phyloP scores from a whole-genome alignment of 2,797 vertebrate species.

The Halcyon chelicuti region DNA sequence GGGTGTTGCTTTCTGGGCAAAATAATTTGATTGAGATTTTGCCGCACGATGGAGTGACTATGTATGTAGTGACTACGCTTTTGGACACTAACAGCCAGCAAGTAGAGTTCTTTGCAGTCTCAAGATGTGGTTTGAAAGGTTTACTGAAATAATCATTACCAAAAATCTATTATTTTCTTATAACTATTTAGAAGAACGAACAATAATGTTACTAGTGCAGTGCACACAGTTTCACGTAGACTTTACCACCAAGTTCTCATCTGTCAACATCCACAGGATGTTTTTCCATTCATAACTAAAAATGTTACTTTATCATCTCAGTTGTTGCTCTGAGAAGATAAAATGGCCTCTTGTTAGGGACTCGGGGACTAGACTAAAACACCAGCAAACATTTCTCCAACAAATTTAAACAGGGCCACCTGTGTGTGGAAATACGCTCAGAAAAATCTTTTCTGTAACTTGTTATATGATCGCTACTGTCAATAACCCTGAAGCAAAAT shows the following conservation, averaged over 20 bases:
- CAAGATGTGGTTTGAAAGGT: not conserved
- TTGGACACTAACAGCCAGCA: not conserved
- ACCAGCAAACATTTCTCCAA: not conserved
- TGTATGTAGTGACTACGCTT: not conserved
- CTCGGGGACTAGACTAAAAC: not conserved
- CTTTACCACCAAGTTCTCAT: not conserved
- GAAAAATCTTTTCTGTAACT: slow-evolving; percentile 60
- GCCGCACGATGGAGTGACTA: not conserved
- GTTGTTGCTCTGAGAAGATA: not conserved
- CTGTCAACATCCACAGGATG: not conserved
- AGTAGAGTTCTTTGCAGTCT: not conserved
- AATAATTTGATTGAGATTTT: slow-evolving; percentile 25
- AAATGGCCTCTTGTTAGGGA: not conserved
- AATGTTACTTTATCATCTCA: not conserved
- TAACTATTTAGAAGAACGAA: not conserved
- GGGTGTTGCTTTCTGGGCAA: slow-evolving; percentile 21
- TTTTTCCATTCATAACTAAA: not conserved
- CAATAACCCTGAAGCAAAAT: slow-evolving; percentile 72
- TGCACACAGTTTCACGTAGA: not conserved
- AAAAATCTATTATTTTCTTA: not conserved
- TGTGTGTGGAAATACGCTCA: slow-evolving; percentile 6
- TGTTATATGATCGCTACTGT: slow-evolving; percentile 55
- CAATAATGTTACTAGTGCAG: not conserved
- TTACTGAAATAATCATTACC: not conserved
- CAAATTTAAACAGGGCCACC: not conserved